Evolutionary conservation across 2,888 invertebrate species (phyloP), one percentile per base, ranked within the genome.

Genomic region (Tanytarsus gracilentus): DNA sequence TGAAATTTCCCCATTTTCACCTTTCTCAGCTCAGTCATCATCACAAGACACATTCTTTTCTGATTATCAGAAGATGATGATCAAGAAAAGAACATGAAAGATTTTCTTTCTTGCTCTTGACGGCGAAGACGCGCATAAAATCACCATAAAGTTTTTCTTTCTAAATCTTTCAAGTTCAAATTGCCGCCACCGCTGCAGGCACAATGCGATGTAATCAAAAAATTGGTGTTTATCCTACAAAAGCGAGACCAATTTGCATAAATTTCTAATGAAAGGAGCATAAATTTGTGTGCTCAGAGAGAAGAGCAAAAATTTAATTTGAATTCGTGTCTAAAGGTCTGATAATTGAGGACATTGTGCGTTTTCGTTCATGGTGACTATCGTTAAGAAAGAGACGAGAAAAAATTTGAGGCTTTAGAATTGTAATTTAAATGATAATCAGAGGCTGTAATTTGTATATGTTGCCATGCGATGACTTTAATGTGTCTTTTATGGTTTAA

Each of bases 161-260:
- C 16, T n/a, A 16, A 4, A 36, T 40, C 18, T 2, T 14, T 49
- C 26, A 49, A 49, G 49, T 49, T 49, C 49, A 49, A n/a, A 9
- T n/a, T 11, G 33, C n/a, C 6, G 33, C n/a, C 33, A 5, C 9
- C 33, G 33, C 27, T n/a, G 49, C 49, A 49, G 49, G 49, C 49
- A 49, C 49, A 49, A 26, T 49, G 26, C n/a, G 49, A 49, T 49
- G 49, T 49, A 49, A 49, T 49, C 49, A 49, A 49, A 49, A 49
- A 49, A 49, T 49, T 49, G 25, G 49, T 26, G n/a, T 49, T 49
- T 49, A 49, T 49, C 49, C 40, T n/a, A 16, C 40, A 16, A 2
- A 33, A 33, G n/a, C 33, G 23, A 44, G n/a, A 25, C 1, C 25
- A 49, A 49, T 49, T 49, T 49, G 27, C 49, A 49, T 49, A 49